These are phyloP conservation scores for Drosophila austrosaltans DNA, from an alignment of 2,888 invertebrate genomes.

Conservation along the genomic window DNA sequence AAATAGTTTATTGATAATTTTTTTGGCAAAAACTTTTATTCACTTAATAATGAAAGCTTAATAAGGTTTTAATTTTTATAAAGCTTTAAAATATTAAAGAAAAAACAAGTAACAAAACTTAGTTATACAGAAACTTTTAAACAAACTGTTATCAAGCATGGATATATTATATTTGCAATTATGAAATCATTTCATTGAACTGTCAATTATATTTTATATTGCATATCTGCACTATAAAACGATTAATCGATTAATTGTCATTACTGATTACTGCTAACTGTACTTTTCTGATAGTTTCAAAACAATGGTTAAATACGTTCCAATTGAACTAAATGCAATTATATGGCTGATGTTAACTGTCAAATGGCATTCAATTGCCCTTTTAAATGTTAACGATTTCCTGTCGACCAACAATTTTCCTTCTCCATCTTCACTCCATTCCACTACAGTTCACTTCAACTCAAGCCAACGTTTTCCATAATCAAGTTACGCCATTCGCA, in stretches of 20 bases:
- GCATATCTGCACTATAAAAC: background rate
- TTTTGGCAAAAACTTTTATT: too few relatives aligned
- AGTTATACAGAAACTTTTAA: too few relatives aligned
- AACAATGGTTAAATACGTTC: too few relatives aligned
- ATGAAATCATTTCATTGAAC: too few relatives aligned
- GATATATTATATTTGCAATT: too few relatives aligned
- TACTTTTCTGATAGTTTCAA: background rate
- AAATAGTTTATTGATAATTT: background rate
- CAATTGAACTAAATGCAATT: background rate
- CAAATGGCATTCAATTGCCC: conserved; percentile 4
- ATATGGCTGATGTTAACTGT: background rate
- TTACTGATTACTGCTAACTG: background rate
- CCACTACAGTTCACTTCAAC: background rate
- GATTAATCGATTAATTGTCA: background rate
- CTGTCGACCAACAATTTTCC: background rate
- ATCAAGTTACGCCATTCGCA: conserved; percentile 1
- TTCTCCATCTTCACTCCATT: background rate
- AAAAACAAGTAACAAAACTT: too few relatives aligned
- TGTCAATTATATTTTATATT: too few relatives aligned
- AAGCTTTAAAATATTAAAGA: too few relatives aligned
- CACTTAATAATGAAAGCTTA: too few relatives aligned
- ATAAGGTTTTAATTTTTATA: too few relatives aligned
- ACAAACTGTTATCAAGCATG: too few relatives aligned
- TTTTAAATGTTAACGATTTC: conserved; percentile 10
- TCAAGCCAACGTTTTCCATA: conserved; percentile 1